Base-by-base conservation (phyloP, 2,888 invertebrate species). In the Tenodera sinensis region DNA sequence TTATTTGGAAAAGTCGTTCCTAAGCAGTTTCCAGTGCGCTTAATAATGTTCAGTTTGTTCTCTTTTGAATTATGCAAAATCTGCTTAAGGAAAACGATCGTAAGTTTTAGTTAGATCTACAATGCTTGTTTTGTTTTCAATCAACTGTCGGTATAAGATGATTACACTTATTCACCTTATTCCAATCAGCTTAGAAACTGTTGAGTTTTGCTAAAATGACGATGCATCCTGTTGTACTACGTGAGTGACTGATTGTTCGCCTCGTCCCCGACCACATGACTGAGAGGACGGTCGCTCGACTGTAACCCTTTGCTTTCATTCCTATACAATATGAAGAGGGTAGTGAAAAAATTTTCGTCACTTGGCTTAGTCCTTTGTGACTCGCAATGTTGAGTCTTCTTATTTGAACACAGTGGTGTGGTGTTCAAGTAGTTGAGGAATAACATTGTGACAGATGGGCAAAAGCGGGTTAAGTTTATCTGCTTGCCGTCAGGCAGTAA, bases 331-430 rank as follows among this genome's bases (percentile, higher is more conserved):
- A n/a, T 83, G 20, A 9, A 82, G 25, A 25, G 34, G 87, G 83
- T 87, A 14, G 87, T 82, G 7, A 20, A 87, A 83, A 83, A 87
- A 87, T 82, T 83, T 87, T 87, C 87, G 83, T 87, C 87, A 87
- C 87, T 87, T 87, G 87, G 87, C 83, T 87, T 83, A 87, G 83
- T 83, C 87, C 42, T 87, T 87, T 87, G 87, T 87, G 83, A 30
- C 54, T 9, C 54, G 20, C 3, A 71, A 71, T 71, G 54, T 83
- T 87, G 42, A 87, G 30, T 87, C 83, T 87, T n/a, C 82, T 83
- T 83, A 87, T 87, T 87, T 87, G 82, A 34, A 82, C 87, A 82
- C 86, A 87, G 8, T 34, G 28, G 71, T 30, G 28, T 6, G 71
- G 28, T 71, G 54, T 9, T 30, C 30, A 20, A 86, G 27, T 28